These are phyloP conservation scores for Pristionchus maxplancki DNA, from an alignment of 2,888 invertebrate genomes.

Conservation along the genomic window DNA sequence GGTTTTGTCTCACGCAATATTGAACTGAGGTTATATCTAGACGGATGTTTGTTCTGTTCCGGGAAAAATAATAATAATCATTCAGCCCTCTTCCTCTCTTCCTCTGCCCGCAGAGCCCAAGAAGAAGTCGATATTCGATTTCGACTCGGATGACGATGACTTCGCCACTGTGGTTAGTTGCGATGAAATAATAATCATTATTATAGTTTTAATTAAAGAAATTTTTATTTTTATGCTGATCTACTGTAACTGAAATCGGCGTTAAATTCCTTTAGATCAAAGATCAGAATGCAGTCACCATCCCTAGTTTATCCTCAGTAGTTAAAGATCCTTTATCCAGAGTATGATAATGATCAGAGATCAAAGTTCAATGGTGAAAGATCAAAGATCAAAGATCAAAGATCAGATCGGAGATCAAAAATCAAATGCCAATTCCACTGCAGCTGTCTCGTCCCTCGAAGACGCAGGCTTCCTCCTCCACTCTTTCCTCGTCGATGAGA, in stretches of 20 bases:
- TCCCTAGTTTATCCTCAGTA: no score
- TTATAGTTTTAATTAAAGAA: no score
- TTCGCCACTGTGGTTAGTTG: constrained; percentile 15
- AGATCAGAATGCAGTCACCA: no score
- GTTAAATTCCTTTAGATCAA: no score
- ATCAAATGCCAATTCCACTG: no score
- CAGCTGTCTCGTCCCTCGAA: constrained; percentile 25
- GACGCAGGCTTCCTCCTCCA: neutral
- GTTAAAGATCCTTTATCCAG: no score
- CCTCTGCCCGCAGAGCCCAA: constrained; percentile 23
- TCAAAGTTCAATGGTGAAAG: neutral
- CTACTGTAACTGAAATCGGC: no score
- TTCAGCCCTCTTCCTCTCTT: constrained; percentile 1
- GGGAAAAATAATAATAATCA: neutral
- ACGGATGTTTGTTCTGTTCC: no score
- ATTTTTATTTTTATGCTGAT: no score
- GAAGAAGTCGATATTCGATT: constrained; percentile 52
- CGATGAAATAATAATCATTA: neutral
- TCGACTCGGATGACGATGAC: constrained; percentile 48
- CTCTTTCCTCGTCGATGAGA: constrained; percentile 36
- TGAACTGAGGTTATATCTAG: no score
- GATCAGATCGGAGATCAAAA: neutral
- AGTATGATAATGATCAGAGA: neutral
- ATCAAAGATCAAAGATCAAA: neutral
- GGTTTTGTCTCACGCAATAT: no score